phyloP scores from a whole-genome alignment of 2,888 invertebrate genomes.

The Toxonevra muliebris region DNA sequence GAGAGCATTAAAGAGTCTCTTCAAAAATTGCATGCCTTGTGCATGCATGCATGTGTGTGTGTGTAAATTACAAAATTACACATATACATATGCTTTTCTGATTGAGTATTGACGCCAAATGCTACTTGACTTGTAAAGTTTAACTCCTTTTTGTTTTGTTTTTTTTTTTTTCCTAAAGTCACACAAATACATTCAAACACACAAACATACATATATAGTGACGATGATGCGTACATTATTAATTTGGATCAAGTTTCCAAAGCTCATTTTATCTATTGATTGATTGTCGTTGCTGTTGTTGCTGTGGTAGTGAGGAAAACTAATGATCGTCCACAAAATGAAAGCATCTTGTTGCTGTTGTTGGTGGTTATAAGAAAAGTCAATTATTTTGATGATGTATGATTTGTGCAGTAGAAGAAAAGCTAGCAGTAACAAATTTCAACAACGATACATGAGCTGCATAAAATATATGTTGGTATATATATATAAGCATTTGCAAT shows the following conservation, averaged over 20 bases:
- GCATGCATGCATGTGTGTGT: not conserved
- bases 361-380: not conserved
- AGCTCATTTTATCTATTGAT: conserved; percentile 24
- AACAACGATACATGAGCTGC: not conserved
- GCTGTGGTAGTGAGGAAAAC: no score
- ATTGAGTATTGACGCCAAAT: conserved; percentile 1
- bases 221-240: conserved; percentile 19
- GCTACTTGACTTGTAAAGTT: conserved; percentile 33
- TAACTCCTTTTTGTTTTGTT: not conserved
- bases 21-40: no score
- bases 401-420: conserved; percentile 11
- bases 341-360: no score
- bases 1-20: no score
- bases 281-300: conserved; percentile 11
- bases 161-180: no score
- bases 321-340: no score
- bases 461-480: not conserved
- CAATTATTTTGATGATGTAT: conserved; percentile 32
- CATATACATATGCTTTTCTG: not conserved
- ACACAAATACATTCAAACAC: no score
- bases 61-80: not conserved
- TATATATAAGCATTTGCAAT: conserved; percentile 12
- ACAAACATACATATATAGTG: not conserved
- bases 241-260: conserved; percentile 33
- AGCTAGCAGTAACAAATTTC: not conserved